Conservation (phyloP, 1,140 invertebrate species). For the Anoplophora glabripennis region DNA sequence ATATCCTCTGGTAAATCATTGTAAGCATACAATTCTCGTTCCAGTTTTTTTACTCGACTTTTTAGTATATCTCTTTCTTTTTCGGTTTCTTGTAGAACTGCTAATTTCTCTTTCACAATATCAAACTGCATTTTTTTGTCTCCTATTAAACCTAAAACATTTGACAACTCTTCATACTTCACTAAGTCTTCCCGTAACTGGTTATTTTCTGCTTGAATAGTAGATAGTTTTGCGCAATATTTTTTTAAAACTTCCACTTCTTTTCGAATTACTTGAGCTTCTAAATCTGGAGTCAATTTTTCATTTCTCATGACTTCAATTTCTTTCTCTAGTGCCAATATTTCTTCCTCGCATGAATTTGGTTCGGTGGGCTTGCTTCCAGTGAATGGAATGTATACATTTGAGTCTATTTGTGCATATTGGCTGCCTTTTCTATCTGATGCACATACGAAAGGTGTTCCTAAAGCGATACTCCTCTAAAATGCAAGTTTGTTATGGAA, state of each 20-base stretch:
- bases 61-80: slow-evolving; percentile 33
- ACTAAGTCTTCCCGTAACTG: slow-evolving; percentile 22
- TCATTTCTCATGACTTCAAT: slow-evolving; percentile 26
- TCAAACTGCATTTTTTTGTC: neutral
- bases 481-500: neutral
- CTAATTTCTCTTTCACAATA: slow-evolving; percentile 24
- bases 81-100: slow-evolving; percentile 24
- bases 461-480: slow-evolving; percentile 5
- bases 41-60: slow-evolving; percentile 27
- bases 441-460: neutral
- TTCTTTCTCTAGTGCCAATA: slow-evolving; percentile 32
- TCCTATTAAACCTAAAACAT: neutral
- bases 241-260: slow-evolving; percentile 37
- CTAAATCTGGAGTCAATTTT: slow-evolving; percentile 24
- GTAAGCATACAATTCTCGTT: slow-evolving; percentile 28
- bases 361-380: neutral
- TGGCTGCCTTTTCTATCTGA: neutral
- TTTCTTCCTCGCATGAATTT: slow-evolving; percentile 28
- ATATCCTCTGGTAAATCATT: slow-evolving; percentile 33
- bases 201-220: slow-evolving; percentile 37
- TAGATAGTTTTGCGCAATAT: slow-evolving; percentile 35
- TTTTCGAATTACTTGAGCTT: slow-evolving; percentile 33
- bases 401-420: neutral
- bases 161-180: slow-evolving; percentile 10
- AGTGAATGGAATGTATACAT: slow-evolving; percentile 5